phyloP scores from a whole-genome alignment of 2,113 vertebrate genomes.

The Heterotis niloticus region DNA sequence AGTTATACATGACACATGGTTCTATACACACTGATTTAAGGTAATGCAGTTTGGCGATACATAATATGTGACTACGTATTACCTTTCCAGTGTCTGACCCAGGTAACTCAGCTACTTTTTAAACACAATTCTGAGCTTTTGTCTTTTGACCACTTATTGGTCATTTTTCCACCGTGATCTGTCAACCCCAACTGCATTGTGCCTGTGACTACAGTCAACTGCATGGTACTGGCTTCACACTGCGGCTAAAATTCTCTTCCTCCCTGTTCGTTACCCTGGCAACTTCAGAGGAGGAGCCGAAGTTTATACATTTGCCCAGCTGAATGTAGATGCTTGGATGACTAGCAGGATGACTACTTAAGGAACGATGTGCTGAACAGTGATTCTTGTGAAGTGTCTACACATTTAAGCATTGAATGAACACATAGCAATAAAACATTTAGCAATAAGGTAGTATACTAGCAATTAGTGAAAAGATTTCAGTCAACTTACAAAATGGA shows the following conservation, averaged over 20 bases:
- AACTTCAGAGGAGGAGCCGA: conserved; percentile 29
- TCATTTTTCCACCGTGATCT: not conserved
- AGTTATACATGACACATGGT: no score
- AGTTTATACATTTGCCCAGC: not conserved
- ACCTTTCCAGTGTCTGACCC: no score
- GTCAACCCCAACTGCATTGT: not conserved
- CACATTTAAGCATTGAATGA: not conserved
- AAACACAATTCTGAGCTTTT: no score
- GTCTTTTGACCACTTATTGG: no score
- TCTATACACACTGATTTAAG: no score
- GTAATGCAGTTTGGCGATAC: no score
- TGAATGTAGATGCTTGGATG: conserved; percentile 18
- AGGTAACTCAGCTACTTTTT: no score
- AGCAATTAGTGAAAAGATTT: no score
- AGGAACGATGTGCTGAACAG: no score
- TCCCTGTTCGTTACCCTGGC: conserved; percentile 28
- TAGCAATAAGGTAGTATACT: not conserved
- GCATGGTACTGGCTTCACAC: not conserved
- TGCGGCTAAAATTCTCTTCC: not conserved
- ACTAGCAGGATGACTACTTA: not conserved
- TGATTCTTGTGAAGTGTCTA: no score
- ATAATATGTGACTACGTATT: no score
- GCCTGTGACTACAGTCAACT: not conserved
- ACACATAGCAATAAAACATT: not conserved
- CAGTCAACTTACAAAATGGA: no score